Evolutionary conservation across 2,888 invertebrate genomes (phyloP).

Genomic region (Linnaemya vulpina): DNA sequence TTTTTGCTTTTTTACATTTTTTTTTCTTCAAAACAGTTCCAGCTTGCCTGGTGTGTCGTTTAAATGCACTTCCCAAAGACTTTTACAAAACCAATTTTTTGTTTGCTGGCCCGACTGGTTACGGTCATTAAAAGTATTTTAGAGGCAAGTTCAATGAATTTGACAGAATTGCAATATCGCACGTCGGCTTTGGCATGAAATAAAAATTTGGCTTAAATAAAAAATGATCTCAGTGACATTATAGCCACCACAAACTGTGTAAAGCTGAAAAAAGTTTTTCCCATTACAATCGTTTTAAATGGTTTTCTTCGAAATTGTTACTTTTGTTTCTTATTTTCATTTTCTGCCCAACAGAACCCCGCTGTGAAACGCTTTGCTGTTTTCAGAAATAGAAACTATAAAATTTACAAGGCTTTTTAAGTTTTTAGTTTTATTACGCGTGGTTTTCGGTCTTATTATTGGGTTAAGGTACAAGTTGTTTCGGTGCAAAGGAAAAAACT

Average conservation of each 20-base stretch:
- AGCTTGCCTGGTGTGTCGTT: background rate
- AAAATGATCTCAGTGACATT: constrained; percentile 67
- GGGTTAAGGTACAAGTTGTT: background rate
- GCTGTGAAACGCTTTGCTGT: constrained; percentile 59
- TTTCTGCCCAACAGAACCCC: constrained; percentile 50
- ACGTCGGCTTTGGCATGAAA: constrained; percentile 44
- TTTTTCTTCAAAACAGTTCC: constrained; percentile 14
- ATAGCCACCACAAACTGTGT: constrained; percentile 64
- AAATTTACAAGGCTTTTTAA: constrained; percentile 31
- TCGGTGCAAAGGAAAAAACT: background rate
- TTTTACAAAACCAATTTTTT: background rate
- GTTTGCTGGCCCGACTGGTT: constrained; percentile 12
- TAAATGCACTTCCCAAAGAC: constrained; percentile 5
- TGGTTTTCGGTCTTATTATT: constrained; percentile 32
- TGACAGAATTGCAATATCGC: constrained; percentile 61
- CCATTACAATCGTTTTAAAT: constrained; percentile 47
- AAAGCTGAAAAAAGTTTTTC: constrained; percentile 44
- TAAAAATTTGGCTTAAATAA: constrained; percentile 23
- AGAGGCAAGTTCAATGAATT: constrained; percentile 70
- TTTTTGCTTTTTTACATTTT: constrained; percentile 6
- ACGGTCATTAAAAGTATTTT: constrained; percentile 65
- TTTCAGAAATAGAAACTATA: constrained; percentile 41
- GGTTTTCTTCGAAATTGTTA: constrained; percentile 12
- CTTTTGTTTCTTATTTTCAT: constrained; percentile 33
- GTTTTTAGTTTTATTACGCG: constrained; percentile 29